Base-by-base conservation (phyloP, 2,797 vertebrate species). In the Neoniphon sammara region DNA sequence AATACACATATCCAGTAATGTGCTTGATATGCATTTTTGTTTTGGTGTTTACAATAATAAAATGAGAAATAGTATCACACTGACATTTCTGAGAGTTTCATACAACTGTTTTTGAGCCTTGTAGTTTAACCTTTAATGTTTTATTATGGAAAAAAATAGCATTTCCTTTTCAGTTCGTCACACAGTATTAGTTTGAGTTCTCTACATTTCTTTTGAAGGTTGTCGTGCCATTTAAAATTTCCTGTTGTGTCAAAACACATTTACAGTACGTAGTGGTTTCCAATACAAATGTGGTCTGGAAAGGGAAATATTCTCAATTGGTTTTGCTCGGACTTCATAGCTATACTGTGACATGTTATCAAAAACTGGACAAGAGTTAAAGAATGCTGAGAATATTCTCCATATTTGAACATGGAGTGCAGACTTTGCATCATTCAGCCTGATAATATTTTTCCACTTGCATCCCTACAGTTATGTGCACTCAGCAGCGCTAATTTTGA, bases 221-320 rank as follows among this genome's bases (percentile, higher is more conserved):
- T 50, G 14, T 55, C n/a, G 2, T 20, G 17, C 23, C n/a, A 57
- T 52, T 62, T 44, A 49, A 60, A 39, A 42, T n/a, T 55, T 54
- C 66, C 53, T 36, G 18, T n/a, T 54, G 20, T 59, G 36, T 23
- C 23, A 4, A 52, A 65, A 15, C 49, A 18, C 0, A 2, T 70
- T 77, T 39, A 71, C 63, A 76, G 53, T 27, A 73, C 3, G 12
- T 34, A 50, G 56, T 30, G 30, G 31, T 72, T 67, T 75, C 31
- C 54, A 52, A 34, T 0, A 4, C 12, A 57, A 61, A 70, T 59
- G 20, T 27, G 17, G 20, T 77, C 17, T 70, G 50, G 23, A 31
- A 62, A 23, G 25, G 68, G 44, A 56, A 44, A 72, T 36, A 17
- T 39, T 54, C 70, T 47, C 27, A 68, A 15, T 50, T 46, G 49